These are phyloP conservation scores for Tuta absoluta DNA, from an alignment of 2,888 invertebrate species.

Conservation along the genomic window DNA sequence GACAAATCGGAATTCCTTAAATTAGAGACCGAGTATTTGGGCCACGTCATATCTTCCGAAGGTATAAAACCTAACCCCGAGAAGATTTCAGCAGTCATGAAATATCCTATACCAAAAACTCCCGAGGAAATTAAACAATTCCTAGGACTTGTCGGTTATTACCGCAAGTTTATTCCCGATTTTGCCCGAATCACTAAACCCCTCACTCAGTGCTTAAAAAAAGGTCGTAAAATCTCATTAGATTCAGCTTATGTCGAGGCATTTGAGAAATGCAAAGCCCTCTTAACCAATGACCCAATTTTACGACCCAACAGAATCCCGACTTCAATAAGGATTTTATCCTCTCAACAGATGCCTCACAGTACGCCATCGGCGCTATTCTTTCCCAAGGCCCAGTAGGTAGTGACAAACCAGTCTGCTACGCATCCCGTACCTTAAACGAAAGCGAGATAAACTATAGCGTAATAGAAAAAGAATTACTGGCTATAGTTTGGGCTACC, in stretches of 20 bases:
- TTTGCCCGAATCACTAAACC: conserved; percentile 8
- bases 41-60: not conserved
- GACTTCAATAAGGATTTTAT: conserved; percentile 8
- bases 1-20: no score
- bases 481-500: no score
- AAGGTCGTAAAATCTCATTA: not conserved
- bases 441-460: no score
- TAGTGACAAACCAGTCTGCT: conserved; percentile 30
- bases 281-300: not conserved
- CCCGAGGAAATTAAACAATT: conserved; percentile 5
- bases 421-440: no score
- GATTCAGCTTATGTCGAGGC: not conserved
- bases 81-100: not conserved
- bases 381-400: conserved; percentile 24
- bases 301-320: not conserved
- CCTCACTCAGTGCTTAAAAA: conserved; percentile 4
- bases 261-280: conserved; percentile 16
- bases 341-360: conserved; percentile 13
- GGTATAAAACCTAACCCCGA: conserved; percentile 9
- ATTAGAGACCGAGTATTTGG: conserved; percentile 14
- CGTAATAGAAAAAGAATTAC: no score
- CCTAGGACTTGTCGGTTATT: no score
- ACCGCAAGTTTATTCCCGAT: conserved; percentile 1
- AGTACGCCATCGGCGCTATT: conserved; percentile 7
- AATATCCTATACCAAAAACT: conserved; percentile 17